These are phyloP conservation scores for Tiaroga cobitis DNA, from an alignment of 2,797 vertebrate species.

Conservation along the genomic window DNA sequence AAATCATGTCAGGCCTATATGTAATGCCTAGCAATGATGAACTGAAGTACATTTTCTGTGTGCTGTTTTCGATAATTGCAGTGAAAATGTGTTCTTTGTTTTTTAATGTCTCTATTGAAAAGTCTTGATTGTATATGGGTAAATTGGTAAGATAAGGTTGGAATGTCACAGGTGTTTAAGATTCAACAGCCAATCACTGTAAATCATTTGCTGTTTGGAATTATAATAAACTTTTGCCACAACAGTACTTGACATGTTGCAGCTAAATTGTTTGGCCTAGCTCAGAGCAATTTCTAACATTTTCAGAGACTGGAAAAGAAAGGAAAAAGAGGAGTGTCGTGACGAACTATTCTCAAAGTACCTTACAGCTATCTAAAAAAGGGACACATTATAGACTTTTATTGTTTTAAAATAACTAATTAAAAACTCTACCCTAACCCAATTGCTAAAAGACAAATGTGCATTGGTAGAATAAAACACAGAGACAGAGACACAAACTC, in stretches of 20 bases:
- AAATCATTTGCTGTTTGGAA: not conserved
- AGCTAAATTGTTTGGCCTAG: not conserved
- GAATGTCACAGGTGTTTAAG: not conserved
- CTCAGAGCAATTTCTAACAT: not conserved
- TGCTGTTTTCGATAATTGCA: not conserved
- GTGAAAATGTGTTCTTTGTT: not conserved
- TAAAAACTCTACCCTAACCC: not conserved
- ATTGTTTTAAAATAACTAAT: not conserved
- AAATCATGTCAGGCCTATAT: not conserved
- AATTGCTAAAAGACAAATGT: not conserved
- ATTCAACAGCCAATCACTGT: not conserved
- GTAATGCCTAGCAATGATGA: not conserved
- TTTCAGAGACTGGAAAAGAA: not conserved
- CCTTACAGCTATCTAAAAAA: not conserved
- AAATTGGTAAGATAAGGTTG: not conserved
- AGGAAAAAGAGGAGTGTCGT: not conserved
- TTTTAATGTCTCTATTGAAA: not conserved
- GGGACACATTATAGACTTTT: not conserved
- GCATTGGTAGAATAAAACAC: not conserved
- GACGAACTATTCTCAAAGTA: not conserved
- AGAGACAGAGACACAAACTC: not conserved
- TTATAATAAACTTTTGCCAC: constrained; percentile 14
- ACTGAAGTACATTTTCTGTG: not conserved
- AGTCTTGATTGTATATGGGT: not conserved
- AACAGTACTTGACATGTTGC: not conserved